Evolutionary conservation across 2,797 vertebrate genomes (phyloP).

Genomic region (Chaunax sp.): DNA sequence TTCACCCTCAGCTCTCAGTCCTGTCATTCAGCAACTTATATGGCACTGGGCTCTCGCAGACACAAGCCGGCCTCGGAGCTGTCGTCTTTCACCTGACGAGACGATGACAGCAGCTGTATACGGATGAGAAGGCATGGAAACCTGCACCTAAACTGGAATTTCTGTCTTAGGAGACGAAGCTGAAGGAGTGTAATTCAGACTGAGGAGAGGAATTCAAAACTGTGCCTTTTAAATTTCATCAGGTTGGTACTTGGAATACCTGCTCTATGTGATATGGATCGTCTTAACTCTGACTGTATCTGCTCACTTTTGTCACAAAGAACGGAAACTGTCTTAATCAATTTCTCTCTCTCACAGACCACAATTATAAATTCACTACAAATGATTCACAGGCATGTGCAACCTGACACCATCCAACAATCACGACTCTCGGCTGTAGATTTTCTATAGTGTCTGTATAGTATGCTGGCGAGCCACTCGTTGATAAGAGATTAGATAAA

Average conservation of each 20-base stretch:
- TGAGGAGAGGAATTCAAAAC: conserved; percentile 1
- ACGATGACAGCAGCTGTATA: neutral
- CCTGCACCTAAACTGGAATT: conserved; percentile 1
- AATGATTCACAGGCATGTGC: conserved; percentile 14
- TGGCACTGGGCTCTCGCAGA: neutral
- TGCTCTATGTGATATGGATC: neutral
- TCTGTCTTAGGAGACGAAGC: neutral
- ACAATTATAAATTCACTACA: neutral
- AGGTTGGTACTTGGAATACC: conserved; percentile 58
- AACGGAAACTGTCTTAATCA: neutral
- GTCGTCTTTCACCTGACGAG: neutral
- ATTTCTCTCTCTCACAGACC: no score
- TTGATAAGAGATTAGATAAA: conserved; percentile 33
- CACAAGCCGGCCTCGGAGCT: neutral
- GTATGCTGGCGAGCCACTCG: rapidly evolving
- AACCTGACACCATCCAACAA: neutral
- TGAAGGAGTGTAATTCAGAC: neutral
- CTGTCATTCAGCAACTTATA: conserved; percentile 43
- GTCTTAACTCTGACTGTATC: neutral
- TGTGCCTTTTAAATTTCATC: conserved; percentile 11
- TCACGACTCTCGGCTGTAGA: neutral
- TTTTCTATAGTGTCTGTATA: neutral
- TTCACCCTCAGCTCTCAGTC: conserved; percentile 33
- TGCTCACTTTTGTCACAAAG: neutral
- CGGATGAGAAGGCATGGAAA: conserved; percentile 1